Conservation (phyloP, 35 echinoderm and acorn worm genomes). For the Amphiura filiformis region DNA sequence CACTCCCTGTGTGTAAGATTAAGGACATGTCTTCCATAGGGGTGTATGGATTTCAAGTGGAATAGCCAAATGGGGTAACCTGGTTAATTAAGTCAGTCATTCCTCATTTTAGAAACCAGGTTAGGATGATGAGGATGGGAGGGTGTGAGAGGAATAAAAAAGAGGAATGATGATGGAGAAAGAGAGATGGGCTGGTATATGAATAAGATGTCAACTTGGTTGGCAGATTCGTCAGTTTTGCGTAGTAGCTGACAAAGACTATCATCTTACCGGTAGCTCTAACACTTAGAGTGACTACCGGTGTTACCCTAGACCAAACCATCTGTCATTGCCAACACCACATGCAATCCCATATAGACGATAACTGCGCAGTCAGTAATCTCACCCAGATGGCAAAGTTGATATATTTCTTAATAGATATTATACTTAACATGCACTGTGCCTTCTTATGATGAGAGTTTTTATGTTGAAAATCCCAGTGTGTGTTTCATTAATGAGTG, state of each 20-base stretch:
- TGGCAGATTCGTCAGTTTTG: background rate
- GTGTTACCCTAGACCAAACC: background rate
- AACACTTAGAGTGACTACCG: background rate
- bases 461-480: too few species aligned
- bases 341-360: background rate
- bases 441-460: too few species aligned
- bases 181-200: background rate
- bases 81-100: background rate
- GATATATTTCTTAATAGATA: background rate
- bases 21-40: too few species aligned
- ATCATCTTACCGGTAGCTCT: background rate
- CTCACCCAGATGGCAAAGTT: background rate
- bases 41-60: too few species aligned
- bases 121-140: background rate
- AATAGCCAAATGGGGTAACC: background rate
- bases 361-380: background rate
- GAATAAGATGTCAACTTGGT: background rate
- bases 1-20: too few species aligned
- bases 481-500: too few species aligned
- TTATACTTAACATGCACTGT: too few species aligned
- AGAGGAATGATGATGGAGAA: background rate
- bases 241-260: background rate
- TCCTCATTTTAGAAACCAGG: background rate
- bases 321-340: too few species aligned
- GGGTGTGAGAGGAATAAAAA: background rate